Evolutionary conservation across 2,888 invertebrate species (phyloP).

Genomic region (Drosophila tanythrix): DNA sequence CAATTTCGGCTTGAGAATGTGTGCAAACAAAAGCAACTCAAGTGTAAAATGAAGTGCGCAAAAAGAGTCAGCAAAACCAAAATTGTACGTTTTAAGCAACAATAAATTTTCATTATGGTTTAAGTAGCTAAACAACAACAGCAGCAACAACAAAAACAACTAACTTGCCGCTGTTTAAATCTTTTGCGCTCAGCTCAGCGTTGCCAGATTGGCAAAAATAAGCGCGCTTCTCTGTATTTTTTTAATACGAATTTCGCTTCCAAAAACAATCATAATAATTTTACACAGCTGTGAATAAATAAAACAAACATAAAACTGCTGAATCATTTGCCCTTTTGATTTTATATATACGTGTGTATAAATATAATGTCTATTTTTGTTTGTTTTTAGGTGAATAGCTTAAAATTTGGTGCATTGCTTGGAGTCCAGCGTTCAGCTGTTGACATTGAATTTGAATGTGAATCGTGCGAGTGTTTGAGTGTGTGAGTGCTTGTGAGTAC

Average conservation of each 20-base stretch:
- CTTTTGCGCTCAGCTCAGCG: constrained; percentile 32
- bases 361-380: neutral
- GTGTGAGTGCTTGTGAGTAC: neutral
- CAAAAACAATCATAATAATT: constrained; percentile 16
- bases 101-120: constrained; percentile 43
- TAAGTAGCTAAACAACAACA: constrained; percentile 32
- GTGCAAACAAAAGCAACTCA: constrained; percentile 51
- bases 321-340: constrained; percentile 39
- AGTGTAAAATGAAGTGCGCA: constrained; percentile 48
- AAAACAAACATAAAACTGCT: constrained; percentile 29
- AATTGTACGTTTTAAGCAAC: constrained; percentile 38
- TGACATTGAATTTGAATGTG: constrained; percentile 59
- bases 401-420: constrained; percentile 47
- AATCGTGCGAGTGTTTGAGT: neutral
- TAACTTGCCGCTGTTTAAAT: constrained; percentile 43
- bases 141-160: constrained; percentile 17
- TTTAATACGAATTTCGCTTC: constrained; percentile 12
- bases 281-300: constrained; percentile 29
- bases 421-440: constrained; percentile 37
- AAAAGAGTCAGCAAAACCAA: constrained; percentile 18
- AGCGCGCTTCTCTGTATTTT: neutral
- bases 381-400: constrained; percentile 26
- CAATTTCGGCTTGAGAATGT: constrained; percentile 48
- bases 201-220: constrained; percentile 43
- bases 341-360: constrained; percentile 8